These are phyloP conservation scores for Omphaloscelis lunosa DNA, from an alignment of 2,888 invertebrate species.

Conservation along the genomic window DNA sequence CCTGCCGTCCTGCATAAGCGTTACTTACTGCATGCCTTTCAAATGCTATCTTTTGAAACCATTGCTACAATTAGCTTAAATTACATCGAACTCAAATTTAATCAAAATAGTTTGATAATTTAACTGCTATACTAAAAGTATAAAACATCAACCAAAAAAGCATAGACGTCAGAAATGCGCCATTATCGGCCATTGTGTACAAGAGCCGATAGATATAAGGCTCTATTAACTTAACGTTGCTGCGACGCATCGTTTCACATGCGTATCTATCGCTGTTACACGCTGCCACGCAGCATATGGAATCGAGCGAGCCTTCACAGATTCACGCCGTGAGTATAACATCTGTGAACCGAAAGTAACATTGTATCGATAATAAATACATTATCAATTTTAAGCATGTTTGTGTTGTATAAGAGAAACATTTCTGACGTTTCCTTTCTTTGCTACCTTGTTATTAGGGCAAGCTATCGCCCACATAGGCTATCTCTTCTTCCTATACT, in stretches of 20 bases:
- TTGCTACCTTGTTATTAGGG: constrained; percentile 30
- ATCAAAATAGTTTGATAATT: constrained; percentile 1
- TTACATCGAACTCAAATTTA: neutral
- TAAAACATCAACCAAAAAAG: neutral
- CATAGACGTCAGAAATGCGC: constrained; percentile 52
- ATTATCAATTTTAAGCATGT: constrained; percentile 33
- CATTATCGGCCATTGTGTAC: constrained; percentile 42
- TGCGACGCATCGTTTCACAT: constrained; percentile 96
- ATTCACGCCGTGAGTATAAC: constrained; percentile 72
- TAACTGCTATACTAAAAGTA: neutral
- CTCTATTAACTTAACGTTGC: constrained; percentile 54
- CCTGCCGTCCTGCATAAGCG: neutral
- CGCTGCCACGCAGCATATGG: constrained; percentile 94
- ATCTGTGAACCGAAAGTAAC: constrained; percentile 40
- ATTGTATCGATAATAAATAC: constrained; percentile 33
- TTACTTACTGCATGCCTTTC: constrained; percentile 34
- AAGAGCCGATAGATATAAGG: constrained; percentile 26
- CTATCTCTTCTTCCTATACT: constrained; percentile 28
- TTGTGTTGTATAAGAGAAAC: constrained; percentile 38
- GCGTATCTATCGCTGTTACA: constrained; percentile 88
- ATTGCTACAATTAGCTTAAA: constrained; percentile 6
- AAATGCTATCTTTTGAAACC: constrained; percentile 6
- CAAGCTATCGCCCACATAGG: constrained; percentile 50
- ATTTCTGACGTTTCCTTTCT: constrained; percentile 39
- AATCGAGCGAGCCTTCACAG: constrained; percentile 84